These are phyloP conservation scores for Hyposoter didymator DNA, from an alignment of 2,888 invertebrate genomes.

Conservation along the genomic window DNA sequence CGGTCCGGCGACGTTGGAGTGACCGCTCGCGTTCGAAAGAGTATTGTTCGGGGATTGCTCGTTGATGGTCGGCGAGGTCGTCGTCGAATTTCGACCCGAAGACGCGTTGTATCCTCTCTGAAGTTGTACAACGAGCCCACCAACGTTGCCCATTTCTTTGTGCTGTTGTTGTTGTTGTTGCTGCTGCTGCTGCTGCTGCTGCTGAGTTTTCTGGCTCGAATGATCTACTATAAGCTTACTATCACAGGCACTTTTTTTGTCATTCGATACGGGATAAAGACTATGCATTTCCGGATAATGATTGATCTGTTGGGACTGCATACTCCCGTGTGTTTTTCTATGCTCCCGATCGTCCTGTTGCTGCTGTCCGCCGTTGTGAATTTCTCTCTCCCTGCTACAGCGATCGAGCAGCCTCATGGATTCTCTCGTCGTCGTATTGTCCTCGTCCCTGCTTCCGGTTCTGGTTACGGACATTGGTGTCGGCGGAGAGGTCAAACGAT, in stretches of 20 bases:
- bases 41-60: constrained; percentile 67
- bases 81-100: constrained; percentile 63
- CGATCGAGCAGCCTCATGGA: constrained; percentile 73
- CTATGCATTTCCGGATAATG: constrained; percentile 83
- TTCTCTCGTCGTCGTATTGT: constrained; percentile 73
- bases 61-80: constrained; percentile 36
- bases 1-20: constrained; percentile 71
- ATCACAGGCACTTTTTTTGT: constrained; percentile 85
- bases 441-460: constrained; percentile 80
- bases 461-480: constrained; percentile 79
- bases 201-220: constrained; percentile 83
- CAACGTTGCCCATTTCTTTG: constrained; percentile 73
- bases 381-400: constrained; percentile 80
- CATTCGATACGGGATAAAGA: constrained; percentile 83
- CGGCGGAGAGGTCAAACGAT: constrained; percentile 80
- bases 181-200: no score
- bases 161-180: constrained; percentile 72
- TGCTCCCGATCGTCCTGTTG: constrained; percentile 81
- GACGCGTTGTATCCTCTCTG: constrained; percentile 80
- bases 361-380: constrained; percentile 77
- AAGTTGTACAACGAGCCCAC: constrained; percentile 82
- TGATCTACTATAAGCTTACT: constrained; percentile 85
- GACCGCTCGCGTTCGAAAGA: constrained; percentile 62
- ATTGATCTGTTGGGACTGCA: constrained; percentile 75
- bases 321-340: constrained; percentile 70